These are phyloP conservation scores for Boloria euphrosyne DNA, from an alignment of 2,888 invertebrate species.

Conservation along the genomic window DNA sequence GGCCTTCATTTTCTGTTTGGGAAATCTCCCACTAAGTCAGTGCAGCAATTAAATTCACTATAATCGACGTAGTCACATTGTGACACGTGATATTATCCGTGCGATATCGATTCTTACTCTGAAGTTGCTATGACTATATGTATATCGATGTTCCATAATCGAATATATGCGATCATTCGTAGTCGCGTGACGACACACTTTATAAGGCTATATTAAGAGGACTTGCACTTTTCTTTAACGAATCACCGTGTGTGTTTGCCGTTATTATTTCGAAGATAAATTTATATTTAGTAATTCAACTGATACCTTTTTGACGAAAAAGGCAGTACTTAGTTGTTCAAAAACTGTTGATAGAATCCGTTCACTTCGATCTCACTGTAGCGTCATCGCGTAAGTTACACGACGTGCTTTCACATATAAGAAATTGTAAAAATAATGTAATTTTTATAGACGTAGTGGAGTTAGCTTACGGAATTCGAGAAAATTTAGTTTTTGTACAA, in stretches of 20 bases:
- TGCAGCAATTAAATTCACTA: no score
- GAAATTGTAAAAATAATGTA: constrained; percentile 69
- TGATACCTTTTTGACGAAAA: constrained; percentile 44
- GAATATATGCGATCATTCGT: background rate
- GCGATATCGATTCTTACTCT: no score
- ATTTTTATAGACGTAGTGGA: constrained; percentile 65
- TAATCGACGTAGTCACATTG: no score
- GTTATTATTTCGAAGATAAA: constrained; percentile 5
- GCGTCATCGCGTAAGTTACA: constrained; percentile 25
- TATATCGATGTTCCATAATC: background rate
- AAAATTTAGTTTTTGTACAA: constrained; percentile 78
- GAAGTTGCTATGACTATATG: no score
- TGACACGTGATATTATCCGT: no score
- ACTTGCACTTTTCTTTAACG: constrained; percentile 14
- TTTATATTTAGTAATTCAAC: constrained; percentile 33
- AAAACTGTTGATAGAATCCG: constrained; percentile 24
- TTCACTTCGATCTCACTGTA: constrained; percentile 39
- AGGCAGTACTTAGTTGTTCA: constrained; percentile 43
- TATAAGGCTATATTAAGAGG: constrained; percentile 4
- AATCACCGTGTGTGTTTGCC: background rate
- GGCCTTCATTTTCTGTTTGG: no score
- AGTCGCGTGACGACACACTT: background rate
- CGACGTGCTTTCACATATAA: constrained; percentile 24
- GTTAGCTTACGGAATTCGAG: constrained; percentile 65
- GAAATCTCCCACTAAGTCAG: no score